Percentiles rank a stretch among this genome's conserved stretches.
Evolutionary conservation across 2,888 invertebrate species (phyloP).

Genomic region (Oligia latruncula): DNA sequence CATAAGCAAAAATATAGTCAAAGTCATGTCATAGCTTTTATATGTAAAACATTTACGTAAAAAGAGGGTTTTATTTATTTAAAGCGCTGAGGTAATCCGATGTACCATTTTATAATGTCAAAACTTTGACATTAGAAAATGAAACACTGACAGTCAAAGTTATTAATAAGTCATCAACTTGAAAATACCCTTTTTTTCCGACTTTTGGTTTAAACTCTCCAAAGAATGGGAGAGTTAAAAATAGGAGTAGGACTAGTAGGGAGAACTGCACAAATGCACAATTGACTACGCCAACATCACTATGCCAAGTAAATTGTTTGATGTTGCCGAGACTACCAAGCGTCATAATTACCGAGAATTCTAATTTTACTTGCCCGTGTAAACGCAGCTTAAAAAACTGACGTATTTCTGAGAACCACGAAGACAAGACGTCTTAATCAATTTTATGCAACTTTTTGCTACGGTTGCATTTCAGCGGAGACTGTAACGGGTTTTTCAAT

Average conservation of each 20-base stretch:
- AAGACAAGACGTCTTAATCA: slow-evolving; percentile 16
- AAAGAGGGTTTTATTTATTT: background rate
- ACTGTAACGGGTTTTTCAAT: slow-evolving; percentile 22
- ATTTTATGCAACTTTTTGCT: slow-evolving; percentile 45
- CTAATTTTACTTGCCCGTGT: background rate
- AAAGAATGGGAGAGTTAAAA: background rate
- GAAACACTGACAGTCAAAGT: background rate
- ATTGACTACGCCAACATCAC: too few relatives aligned
- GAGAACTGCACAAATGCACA: background rate
- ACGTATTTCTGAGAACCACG: slow-evolving; percentile 30
- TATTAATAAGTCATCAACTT: background rate
- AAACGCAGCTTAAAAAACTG: slow-evolving; percentile 8
- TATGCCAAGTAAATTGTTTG: background rate
- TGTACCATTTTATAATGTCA: background rate
- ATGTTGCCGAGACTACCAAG: background rate
- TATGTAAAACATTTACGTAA: background rate
- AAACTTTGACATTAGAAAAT: too few relatives aligned
- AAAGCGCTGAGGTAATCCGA: background rate
- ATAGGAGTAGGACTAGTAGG: background rate
- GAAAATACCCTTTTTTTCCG: background rate
- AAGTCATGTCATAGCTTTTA: background rate
- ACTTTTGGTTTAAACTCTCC: background rate
- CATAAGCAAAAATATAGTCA: background rate
- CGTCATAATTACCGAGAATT: background rate
- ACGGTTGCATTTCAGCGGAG: slow-evolving; percentile 15